Evolutionary conservation across 2,888 invertebrate genomes (phyloP).

Genomic region (Drosophila lutescens): DNA sequence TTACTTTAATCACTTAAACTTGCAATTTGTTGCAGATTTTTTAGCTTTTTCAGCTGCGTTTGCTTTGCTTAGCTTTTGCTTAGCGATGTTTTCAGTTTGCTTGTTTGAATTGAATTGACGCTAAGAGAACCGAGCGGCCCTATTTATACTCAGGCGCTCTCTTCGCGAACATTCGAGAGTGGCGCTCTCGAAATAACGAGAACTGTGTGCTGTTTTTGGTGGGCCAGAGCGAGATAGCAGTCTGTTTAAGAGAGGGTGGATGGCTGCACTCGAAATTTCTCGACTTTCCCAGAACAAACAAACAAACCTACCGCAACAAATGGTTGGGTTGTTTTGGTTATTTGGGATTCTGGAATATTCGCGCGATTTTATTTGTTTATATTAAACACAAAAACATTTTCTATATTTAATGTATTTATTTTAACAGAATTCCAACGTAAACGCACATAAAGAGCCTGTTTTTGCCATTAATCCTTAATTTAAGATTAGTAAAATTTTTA

Average conservation of each 20-base stretch:
- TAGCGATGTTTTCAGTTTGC: constrained; percentile 54
- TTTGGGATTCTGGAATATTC: not conserved
- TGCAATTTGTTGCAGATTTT: not conserved
- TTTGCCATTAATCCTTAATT: too few species aligned
- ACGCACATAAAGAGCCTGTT: not conserved
- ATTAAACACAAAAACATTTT: not conserved
- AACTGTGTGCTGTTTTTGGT: not conserved
- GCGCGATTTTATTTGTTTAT: not conserved
- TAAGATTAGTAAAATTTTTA: too few species aligned
- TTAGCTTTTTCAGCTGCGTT: constrained; percentile 59
- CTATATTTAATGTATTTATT: too few species aligned
- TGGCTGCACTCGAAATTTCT: constrained; percentile 55
- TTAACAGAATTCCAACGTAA: not conserved
- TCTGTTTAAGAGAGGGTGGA: constrained; percentile 79
- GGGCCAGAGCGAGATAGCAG: constrained; percentile 40
- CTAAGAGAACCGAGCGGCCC: constrained; percentile 33
- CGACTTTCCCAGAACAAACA: not conserved
- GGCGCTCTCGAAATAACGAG: constrained; percentile 45
- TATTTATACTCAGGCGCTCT: constrained; percentile 64
- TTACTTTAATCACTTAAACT: not conserved
- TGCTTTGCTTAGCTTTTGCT: constrained; percentile 16
- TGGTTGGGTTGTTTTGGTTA: not conserved
- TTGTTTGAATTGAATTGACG: constrained; percentile 63
- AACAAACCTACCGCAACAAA: not conserved
- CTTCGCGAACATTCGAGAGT: constrained; percentile 55